phyloP scores from a whole-genome alignment of 23 tunicate genomes.

The Botrylloides violaceus region DNA sequence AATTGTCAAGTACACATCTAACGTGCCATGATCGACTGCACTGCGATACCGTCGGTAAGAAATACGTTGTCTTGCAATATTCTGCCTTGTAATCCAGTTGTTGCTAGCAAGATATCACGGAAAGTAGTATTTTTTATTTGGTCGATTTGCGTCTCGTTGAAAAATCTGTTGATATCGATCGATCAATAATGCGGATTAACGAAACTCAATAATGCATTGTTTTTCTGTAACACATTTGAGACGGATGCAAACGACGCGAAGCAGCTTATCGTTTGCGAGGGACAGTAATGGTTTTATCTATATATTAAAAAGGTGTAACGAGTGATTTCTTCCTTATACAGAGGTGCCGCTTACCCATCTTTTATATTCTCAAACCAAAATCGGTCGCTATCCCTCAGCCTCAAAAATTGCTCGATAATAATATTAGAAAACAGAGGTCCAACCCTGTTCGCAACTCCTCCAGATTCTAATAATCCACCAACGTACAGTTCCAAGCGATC shows the following conservation, averaged over 20 bases:
- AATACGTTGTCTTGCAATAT: slow-evolving; percentile 56
- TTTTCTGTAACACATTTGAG: not conserved
- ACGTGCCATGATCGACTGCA: too few relatives aligned
- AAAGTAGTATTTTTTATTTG: slow-evolving; percentile 51
- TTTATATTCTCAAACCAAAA: slow-evolving; percentile 85
- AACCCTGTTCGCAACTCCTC: not conserved
- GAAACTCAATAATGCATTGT: not conserved
- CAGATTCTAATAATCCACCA: slow-evolving; percentile 69
- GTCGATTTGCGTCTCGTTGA: slow-evolving; percentile 31
- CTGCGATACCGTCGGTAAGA: slow-evolving; percentile 38
- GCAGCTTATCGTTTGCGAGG: too few relatives aligned
- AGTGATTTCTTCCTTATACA: too few relatives aligned
- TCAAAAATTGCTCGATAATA: slow-evolving; percentile 50
- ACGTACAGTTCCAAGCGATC: slow-evolving; percentile 68
- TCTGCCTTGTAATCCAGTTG: slow-evolving; percentile 25
- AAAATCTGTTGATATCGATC: slow-evolving; percentile 11
- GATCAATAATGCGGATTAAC: not conserved
- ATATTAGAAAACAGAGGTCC: slow-evolving; percentile 39
- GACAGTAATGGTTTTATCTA: too few relatives aligned
- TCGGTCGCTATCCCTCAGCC: slow-evolving; percentile 78
- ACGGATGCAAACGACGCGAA: too few relatives aligned
- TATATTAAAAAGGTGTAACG: too few relatives aligned
- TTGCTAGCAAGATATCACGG: slow-evolving; percentile 49
- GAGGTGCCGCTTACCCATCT: slow-evolving; percentile 37
- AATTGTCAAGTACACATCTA: too few relatives aligned